A percentile compares a stretch with the other conserved stretches of the same genome.
Evolutionary conservation across 2,888 invertebrate species (phyloP).

Genomic region (Callyntrura guangdongensis): DNA sequence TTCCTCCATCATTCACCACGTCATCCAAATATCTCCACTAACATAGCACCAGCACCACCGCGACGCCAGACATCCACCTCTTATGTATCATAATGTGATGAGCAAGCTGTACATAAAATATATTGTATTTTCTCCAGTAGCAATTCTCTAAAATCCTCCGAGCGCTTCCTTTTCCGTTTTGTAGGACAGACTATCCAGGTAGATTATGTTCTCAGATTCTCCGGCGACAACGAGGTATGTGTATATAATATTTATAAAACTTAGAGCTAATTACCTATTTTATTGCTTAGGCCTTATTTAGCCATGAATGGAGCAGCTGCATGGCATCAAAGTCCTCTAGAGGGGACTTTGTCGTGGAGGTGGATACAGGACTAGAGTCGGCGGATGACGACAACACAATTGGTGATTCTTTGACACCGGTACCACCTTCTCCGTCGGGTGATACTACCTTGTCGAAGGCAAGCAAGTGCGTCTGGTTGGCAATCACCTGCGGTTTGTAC

Average conservation of each 20-base stretch:
- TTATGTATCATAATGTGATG: too few relatives aligned
- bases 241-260: background rate
- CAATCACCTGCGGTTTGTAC: slow-evolving; percentile 84
- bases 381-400: slow-evolving; percentile 30
- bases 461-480: slow-evolving; percentile 81
- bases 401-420: slow-evolving; percentile 58
- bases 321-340: slow-evolving; percentile 84
- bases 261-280: background rate
- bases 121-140: too few relatives aligned
- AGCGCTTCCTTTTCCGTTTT: background rate
- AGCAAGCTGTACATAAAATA: too few relatives aligned
- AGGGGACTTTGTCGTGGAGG: slow-evolving; percentile 81
- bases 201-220: slow-evolving; percentile 5
- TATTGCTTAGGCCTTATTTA: slow-evolving; percentile 75
- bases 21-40: background rate
- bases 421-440: slow-evolving; percentile 34
- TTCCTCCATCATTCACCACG: background rate
- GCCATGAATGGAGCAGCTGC: slow-evolving; percentile 84
- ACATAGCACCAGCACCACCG: background rate
- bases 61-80: background rate
- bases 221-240: too few relatives aligned
- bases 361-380: slow-evolving; percentile 65
- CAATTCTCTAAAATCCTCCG: background rate
- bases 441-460: slow-evolving; percentile 84
- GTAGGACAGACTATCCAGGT: background rate